A percentile compares a stretch with the other conserved stretches of the same genome.
Evolutionary conservation across 1,140 invertebrate species (phyloP).

Genomic region (Rhizoglyphus robini): DNA sequence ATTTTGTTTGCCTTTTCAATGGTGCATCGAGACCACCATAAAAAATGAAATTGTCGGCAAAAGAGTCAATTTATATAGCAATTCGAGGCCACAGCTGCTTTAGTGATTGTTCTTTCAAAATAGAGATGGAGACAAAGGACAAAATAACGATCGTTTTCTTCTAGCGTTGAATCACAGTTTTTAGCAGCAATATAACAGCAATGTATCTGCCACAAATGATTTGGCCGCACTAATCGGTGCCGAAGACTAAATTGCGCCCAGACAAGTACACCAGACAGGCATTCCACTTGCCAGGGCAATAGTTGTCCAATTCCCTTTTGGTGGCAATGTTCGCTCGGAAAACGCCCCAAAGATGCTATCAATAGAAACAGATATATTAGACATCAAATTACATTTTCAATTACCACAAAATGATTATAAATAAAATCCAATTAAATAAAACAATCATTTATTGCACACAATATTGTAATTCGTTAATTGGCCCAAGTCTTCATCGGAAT

Average conservation of each 20-base stretch:
- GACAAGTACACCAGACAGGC: slow-evolving; percentile 36
- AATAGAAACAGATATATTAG: too few relatives aligned
- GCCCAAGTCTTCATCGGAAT: too few relatives aligned
- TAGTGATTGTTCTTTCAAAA: slow-evolving; percentile 68
- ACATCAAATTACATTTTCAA: too few relatives aligned
- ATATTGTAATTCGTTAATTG: too few relatives aligned
- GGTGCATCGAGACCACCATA: slow-evolving; percentile 77
- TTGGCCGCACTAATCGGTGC: slow-evolving; percentile 95
- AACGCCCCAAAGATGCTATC: too few relatives aligned
- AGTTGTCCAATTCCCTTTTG: slow-evolving; percentile 34
- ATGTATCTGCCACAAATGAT: slow-evolving; percentile 86
- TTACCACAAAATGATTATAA: too few relatives aligned
- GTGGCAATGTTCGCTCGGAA: slow-evolving; percentile 32
- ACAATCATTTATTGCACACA: too few relatives aligned
- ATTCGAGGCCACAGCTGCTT: slow-evolving; percentile 64
- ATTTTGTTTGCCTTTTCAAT: slow-evolving; percentile 96
- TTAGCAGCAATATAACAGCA: too few relatives aligned
- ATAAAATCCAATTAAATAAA: too few relatives aligned
- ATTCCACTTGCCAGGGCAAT: slow-evolving; percentile 42
- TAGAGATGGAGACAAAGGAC: slow-evolving; percentile 88
- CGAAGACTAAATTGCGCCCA: slow-evolving; percentile 75
- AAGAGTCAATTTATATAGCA: slow-evolving; percentile 79
- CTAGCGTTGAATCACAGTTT: slow-evolving; percentile 67
- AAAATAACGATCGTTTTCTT: slow-evolving; percentile 88
- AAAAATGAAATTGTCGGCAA: slow-evolving; percentile 76